Conservation (phyloP, 1,140 invertebrate species). For the Aphelinus certus region DNA sequence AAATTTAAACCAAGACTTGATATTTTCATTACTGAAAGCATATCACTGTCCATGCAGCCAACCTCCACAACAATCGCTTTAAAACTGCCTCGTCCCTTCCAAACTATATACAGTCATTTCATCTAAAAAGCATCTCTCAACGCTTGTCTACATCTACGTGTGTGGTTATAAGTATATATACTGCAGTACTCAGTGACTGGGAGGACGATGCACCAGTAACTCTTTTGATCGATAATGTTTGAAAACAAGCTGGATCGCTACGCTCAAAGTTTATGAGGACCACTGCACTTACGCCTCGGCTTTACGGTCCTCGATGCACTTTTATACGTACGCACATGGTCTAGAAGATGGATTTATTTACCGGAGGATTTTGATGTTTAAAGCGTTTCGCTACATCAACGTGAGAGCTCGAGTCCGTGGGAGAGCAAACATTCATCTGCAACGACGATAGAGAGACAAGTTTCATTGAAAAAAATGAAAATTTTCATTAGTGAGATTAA, state of each 20-base stretch:
- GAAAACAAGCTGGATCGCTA: not conserved
- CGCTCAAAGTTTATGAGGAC: conserved; percentile 5
- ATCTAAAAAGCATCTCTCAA: conserved; percentile 4
- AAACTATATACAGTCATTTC: not conserved
- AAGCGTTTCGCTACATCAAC: not conserved
- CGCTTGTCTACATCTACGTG: not conserved
- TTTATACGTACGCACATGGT: conserved; percentile 14
- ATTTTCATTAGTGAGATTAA: no score
- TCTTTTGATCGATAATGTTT: conserved; percentile 16
- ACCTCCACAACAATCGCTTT: no score
- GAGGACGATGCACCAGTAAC: not conserved
- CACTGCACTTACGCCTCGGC: no score
- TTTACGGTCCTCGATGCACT: not conserved
- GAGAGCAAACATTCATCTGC: no score
- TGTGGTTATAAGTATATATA: conserved; percentile 1
- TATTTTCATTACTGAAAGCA: no score
- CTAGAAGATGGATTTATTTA: conserved; percentile 21
- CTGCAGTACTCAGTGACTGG: no score
- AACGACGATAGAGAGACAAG: no score
- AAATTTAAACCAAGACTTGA: no score
- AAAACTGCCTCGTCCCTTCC: not conserved
- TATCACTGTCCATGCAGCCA: no score
- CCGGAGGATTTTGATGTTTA: not conserved
- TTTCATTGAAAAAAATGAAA: no score
- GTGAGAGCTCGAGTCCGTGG: not conserved